Evolutionary conservation across 1,140 invertebrate genomes (phyloP).

Genomic region (Drosophila mojavensis): DNA sequence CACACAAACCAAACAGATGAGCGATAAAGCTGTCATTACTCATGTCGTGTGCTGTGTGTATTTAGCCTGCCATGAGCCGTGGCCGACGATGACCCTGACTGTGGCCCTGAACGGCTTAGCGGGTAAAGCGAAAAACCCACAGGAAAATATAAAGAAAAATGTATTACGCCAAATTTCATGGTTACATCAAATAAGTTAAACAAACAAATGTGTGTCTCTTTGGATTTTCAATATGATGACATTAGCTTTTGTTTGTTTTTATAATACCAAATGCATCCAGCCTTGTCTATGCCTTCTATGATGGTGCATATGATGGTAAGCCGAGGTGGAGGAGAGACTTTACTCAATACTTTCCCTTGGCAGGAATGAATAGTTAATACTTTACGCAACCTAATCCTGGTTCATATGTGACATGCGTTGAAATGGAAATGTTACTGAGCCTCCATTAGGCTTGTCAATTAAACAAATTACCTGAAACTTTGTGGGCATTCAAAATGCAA

Average conservation of each 20-base stretch:
- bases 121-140: constrained; percentile 2
- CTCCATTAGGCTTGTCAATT: not conserved
- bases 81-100: constrained; percentile 7
- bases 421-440: too few relatives aligned
- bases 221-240: not conserved
- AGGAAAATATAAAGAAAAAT: constrained; percentile 20
- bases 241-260: constrained; percentile 29
- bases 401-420: too few relatives aligned
- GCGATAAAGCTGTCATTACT: constrained; percentile 61
- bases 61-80: constrained; percentile 23
- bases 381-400: too few relatives aligned
- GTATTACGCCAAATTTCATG: constrained; percentile 14
- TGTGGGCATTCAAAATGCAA: not conserved
- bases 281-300: too few relatives aligned
- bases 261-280: constrained; percentile 9
- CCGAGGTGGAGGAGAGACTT: too few relatives aligned
- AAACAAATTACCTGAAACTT: not conserved
- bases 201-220: constrained; percentile 14
- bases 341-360: too few relatives aligned
- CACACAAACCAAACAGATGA: constrained; percentile 42
- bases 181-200: constrained; percentile 13
- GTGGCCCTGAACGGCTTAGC: constrained; percentile 7
- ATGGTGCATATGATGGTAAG: too few relatives aligned
- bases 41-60: constrained; percentile 29
- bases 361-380: too few relatives aligned